Evolutionary conservation across 2,113 vertebrate species (phyloP).

Genomic region (Ondatra zibethicus): DNA sequence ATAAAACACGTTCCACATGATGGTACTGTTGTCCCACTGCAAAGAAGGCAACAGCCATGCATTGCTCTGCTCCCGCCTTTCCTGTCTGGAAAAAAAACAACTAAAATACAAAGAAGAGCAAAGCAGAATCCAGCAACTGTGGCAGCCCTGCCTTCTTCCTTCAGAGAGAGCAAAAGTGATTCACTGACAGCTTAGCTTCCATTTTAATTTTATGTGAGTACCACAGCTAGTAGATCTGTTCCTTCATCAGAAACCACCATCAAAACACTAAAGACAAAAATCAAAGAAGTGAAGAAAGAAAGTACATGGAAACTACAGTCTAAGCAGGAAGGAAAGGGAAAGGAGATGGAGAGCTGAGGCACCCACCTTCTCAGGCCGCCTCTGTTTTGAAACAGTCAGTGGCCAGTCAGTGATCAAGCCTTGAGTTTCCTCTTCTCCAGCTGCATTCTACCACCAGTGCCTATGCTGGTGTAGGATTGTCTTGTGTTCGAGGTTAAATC

Average conservation of each 20-base stretch:
- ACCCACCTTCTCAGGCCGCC: background rate
- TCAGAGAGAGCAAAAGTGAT: background rate
- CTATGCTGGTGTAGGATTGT: too few species aligned
- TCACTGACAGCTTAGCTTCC: background rate
- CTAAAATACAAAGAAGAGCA: background rate
- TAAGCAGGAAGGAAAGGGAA: background rate
- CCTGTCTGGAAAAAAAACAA: background rate
- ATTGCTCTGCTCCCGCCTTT: background rate
- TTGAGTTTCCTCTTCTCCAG: too few species aligned
- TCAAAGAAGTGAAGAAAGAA: background rate
- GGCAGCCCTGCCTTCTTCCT: background rate
- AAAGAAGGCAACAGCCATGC: accelerated
- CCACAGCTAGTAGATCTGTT: background rate
- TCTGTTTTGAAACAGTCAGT: too few species aligned
- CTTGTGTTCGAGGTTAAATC: too few species aligned
- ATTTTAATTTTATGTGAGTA: background rate
- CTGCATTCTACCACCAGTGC: too few species aligned
- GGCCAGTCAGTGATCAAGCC: too few species aligned
- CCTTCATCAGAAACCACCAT: background rate
- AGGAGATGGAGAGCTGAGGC: background rate
- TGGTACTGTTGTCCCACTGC: background rate
- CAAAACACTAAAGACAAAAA: background rate
- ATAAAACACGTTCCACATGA: background rate
- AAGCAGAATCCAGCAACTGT: background rate
- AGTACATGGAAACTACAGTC: background rate